phyloP scores from a whole-genome alignment of 2,797 vertebrate genomes.

The Nannoperca obscura region DNA sequence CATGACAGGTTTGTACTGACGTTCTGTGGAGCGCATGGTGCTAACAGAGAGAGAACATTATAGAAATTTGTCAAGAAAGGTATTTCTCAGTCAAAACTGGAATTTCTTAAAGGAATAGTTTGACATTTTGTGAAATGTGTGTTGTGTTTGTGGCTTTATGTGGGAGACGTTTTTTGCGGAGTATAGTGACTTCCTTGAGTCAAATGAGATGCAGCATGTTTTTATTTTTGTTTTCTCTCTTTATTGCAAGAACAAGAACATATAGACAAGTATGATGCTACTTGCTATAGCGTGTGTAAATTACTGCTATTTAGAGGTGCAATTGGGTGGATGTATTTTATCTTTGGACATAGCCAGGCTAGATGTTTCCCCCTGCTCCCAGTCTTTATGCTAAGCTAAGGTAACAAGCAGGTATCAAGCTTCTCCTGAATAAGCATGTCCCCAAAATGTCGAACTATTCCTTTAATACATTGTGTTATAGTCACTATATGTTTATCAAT shows the following conservation, averaged over 20 bases:
- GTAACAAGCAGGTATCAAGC: not conserved
- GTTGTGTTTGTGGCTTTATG: not conserved
- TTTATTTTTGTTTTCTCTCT: not conserved
- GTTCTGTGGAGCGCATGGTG: conserved; percentile 73
- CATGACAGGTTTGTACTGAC: conserved; percentile 65
- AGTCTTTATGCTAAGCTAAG: no score
- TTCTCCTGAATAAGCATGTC: not conserved
- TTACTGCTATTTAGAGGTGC: no score
- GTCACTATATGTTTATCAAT: not conserved
- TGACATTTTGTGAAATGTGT: not conserved
- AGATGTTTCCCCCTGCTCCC: no score
- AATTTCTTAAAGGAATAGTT: not conserved
- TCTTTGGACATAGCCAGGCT: no score
- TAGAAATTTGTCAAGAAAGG: not conserved
- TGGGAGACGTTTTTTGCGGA: not conserved
- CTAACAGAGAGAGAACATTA: conserved; percentile 54
- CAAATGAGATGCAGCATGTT: not conserved
- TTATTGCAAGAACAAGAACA: not conserved
- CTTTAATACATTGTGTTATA: not conserved
- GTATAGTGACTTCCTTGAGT: not conserved
- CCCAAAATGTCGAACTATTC: not conserved
- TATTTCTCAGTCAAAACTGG: not conserved
- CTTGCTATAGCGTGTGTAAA: no score
- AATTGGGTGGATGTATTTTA: no score
- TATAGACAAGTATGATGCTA: no score